Conservation (phyloP, 2,113 vertebrate species). For the Petromus typicus region DNA sequence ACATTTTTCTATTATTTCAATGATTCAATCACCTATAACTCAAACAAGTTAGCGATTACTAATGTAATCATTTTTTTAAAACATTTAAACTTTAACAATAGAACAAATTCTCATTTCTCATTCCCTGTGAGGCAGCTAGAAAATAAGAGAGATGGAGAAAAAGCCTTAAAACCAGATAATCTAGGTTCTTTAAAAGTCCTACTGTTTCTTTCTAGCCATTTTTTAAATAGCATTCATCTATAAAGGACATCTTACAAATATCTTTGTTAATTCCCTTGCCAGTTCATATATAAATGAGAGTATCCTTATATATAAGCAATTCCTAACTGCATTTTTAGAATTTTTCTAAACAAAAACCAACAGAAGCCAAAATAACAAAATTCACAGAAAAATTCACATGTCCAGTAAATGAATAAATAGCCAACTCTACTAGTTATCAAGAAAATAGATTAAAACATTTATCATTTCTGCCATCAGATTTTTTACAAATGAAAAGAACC, state of each 20-base stretch:
- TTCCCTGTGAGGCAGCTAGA: background rate
- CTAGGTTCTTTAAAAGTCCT: background rate
- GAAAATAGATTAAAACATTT: conserved; percentile 5
- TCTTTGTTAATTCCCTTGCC: background rate
- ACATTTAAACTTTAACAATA: background rate
- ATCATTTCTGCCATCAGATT: background rate
- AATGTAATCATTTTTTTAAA: background rate
- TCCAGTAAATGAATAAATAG: background rate
- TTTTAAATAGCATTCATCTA: background rate
- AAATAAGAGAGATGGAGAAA: background rate
- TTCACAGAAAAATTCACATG: background rate
- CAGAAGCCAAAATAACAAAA: background rate
- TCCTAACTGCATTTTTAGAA: background rate
- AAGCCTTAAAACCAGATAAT: background rate
- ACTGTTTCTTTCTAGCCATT: background rate
- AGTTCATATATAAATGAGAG: background rate
- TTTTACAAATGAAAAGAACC: background rate
- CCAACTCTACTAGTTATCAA: background rate
- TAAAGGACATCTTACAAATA: background rate
- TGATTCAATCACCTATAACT: background rate
- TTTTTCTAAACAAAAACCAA: conserved; percentile 2
- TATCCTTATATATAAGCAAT: background rate
- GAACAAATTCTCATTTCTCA: conserved; percentile 1
- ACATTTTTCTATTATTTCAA: background rate
- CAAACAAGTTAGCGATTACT: background rate